phyloP scores from a whole-genome alignment of 2,113 vertebrate genomes.

The Serilophus lunatus region DNA sequence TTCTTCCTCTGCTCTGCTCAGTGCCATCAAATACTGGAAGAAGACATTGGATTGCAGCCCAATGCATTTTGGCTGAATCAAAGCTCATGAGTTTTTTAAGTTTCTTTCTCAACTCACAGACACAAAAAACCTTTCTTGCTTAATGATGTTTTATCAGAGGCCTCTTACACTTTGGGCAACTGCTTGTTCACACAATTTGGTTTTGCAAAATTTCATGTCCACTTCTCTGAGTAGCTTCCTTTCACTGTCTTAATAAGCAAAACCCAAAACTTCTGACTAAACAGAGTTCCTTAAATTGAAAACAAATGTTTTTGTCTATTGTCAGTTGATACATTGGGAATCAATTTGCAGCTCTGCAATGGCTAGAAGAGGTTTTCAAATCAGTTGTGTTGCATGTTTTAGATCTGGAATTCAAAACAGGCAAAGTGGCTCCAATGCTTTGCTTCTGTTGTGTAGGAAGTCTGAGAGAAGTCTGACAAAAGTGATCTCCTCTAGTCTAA shows the following conservation, averaged over 20 bases:
- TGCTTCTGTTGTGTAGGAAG: neutral
- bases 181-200: neutral
- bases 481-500: neutral
- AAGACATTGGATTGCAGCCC: neutral
- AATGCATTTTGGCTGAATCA: neutral
- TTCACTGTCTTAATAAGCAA: neutral
- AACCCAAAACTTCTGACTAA: neutral
- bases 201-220: neutral
- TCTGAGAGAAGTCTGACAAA: neutral
- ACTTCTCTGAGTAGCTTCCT: neutral
- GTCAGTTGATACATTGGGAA: neutral
- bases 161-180: neutral
- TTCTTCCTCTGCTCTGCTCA: neutral
- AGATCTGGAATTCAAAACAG: neutral
- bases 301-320: neutral
- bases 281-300: neutral
- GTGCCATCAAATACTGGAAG: neutral
- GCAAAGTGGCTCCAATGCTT: neutral
- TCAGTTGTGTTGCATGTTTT: neutral
- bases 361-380: neutral
- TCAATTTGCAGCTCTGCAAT: neutral
- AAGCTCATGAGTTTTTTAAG: neutral
- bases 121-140: neutral
- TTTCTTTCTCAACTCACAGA: neutral
- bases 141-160: neutral